These are phyloP conservation scores for Hermetia illucens DNA, from an alignment of 1,140 invertebrate genomes.

Conservation along the genomic window DNA sequence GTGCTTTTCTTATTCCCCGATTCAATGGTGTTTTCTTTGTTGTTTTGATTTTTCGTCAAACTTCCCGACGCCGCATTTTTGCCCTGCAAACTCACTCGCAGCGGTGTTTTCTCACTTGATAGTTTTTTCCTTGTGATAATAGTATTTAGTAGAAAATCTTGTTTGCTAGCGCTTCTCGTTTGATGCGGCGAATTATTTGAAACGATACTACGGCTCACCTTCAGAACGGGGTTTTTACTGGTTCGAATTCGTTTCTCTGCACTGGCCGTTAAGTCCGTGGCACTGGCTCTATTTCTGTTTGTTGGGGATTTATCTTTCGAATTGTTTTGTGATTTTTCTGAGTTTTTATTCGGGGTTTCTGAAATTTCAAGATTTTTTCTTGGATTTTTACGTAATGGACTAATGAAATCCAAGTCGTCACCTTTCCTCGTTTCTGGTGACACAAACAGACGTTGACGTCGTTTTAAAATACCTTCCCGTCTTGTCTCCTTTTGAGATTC, in stretches of 20 bases:
- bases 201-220: neutral
- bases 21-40: neutral
- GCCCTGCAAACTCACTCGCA: too few species aligned
- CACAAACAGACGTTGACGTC: too few species aligned
- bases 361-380: neutral
- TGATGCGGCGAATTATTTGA: slow-evolving; percentile 5
- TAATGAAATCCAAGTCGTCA: neutral
- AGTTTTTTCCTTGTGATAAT: slow-evolving; percentile 16
- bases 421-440: neutral
- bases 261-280: neutral
- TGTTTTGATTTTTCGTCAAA: neutral
- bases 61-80: too few species aligned
- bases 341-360: neutral
- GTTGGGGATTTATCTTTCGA: slow-evolving; percentile 1
- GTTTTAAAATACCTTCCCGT: neutral
- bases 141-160: slow-evolving; percentile 8
- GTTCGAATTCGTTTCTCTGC: neutral
- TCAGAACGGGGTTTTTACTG: neutral
- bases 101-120: neutral
- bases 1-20: neutral
- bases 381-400: neutral
- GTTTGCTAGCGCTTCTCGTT: slow-evolving; percentile 16
- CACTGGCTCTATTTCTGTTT: neutral
- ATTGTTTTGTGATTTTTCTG: neutral
- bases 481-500: neutral